Evolutionary conservation across 2,113 vertebrate genomes (phyloP).

Genomic region (Benitochromis conjunctus): DNA sequence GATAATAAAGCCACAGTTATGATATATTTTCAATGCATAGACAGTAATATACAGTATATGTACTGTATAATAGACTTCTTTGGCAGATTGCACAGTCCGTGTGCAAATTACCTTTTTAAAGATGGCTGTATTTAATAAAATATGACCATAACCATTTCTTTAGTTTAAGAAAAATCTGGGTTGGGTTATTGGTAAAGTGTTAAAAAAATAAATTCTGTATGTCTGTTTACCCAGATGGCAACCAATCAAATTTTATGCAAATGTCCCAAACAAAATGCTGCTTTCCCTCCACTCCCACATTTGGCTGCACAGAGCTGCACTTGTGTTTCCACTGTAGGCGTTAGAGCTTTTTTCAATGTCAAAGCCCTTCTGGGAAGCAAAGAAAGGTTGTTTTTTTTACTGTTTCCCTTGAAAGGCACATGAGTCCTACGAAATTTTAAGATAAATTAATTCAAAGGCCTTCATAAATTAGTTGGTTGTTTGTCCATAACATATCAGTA

Average conservation of each 20-base stretch:
- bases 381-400: background rate
- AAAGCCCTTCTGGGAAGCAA: background rate
- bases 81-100: background rate
- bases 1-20: background rate
- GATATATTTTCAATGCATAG: background rate
- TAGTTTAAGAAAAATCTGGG: background rate
- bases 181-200: background rate
- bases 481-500: background rate
- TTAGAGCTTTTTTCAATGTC: slow-evolving; percentile 3
- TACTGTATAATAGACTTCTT: background rate
- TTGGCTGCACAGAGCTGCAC: slow-evolving; percentile 11
- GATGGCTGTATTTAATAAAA: background rate
- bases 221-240: slow-evolving; percentile 6
- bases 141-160: background rate
- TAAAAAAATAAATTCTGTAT: background rate
- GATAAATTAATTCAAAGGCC: background rate
- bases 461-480: background rate
- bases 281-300: slow-evolving; percentile 32
- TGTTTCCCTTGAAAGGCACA: background rate
- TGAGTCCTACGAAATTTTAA: background rate
- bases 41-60: fast-evolving
- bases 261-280: slow-evolving; percentile 22
- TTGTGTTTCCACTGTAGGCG: slow-evolving; percentile 53
- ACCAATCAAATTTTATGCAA: slow-evolving; percentile 39
- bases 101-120: background rate